Conservation (phyloP, 2,113 vertebrate genomes). For the Perccottus glenii region DNA sequence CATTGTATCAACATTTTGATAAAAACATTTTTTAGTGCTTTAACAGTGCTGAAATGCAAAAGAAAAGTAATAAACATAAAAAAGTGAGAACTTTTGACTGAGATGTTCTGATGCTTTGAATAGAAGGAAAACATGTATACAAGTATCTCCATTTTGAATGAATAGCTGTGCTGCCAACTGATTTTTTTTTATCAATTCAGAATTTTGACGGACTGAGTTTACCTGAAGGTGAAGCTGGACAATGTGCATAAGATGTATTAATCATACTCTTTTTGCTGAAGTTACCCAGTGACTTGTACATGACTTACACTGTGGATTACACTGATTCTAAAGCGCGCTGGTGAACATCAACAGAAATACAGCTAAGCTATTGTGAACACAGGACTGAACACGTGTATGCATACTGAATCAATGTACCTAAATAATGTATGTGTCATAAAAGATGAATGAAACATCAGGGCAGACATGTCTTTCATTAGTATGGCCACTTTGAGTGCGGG, state of each 20-base stretch:
- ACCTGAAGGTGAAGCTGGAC: background rate
- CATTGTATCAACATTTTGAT: background rate
- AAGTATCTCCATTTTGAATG: background rate
- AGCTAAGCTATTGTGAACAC: slow-evolving; percentile 50
- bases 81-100: background rate
- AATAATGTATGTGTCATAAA: slow-evolving; percentile 79
- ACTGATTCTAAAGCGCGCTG: slow-evolving; percentile 34
- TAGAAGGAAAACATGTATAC: background rate
- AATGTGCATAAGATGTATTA: background rate
- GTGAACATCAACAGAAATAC: slow-evolving; percentile 55
- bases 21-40: background rate
- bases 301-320: slow-evolving; percentile 34
- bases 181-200: background rate
- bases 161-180: background rate
- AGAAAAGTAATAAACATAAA: background rate
- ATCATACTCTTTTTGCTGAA: background rate
- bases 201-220: background rate
- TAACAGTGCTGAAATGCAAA: background rate
- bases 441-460: slow-evolving; percentile 76
- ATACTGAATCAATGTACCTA: slow-evolving; percentile 76
- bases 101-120: background rate
- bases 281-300: background rate
- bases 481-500: slow-evolving; percentile 62
- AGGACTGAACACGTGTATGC: slow-evolving; percentile 67
- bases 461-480: slow-evolving; percentile 77